Conservation (phyloP, 2,888 invertebrate genomes). For the Yponomeuta malinellus region DNA sequence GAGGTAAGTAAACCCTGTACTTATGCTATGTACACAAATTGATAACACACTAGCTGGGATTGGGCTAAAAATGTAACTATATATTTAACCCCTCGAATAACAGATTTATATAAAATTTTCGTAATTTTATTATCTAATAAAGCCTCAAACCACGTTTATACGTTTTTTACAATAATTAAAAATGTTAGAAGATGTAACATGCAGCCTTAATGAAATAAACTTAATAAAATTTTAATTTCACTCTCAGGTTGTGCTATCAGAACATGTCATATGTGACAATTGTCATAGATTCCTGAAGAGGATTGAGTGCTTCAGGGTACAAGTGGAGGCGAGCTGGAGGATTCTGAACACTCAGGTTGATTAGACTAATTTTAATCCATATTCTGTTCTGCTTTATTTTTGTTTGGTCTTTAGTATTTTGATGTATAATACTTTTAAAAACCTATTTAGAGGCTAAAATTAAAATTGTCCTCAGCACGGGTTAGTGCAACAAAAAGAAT, state of each 20-base stretch:
- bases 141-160: too few relatives aligned
- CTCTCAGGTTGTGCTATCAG: slow-evolving; percentile 30
- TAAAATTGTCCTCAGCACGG: too few relatives aligned
- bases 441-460: too few relatives aligned
- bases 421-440: background rate
- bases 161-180: too few relatives aligned
- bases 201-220: too few relatives aligned
- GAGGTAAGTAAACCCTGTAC: slow-evolving; percentile 22
- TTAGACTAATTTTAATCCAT: background rate
- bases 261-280: slow-evolving; percentile 31
- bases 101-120: too few relatives aligned
- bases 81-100: background rate
- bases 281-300: slow-evolving; percentile 47
- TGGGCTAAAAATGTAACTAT: background rate
- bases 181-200: too few relatives aligned
- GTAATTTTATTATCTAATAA: too few relatives aligned
- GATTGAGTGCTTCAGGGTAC: slow-evolving; percentile 38
- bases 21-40: background rate
- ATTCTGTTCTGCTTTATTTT: too few relatives aligned
- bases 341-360: slow-evolving; percentile 36
- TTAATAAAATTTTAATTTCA: background rate
- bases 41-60: background rate
- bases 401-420: too few relatives aligned
- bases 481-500: too few relatives aligned
- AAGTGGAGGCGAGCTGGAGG: slow-evolving; percentile 34